A percentile compares a stretch with the other conserved stretches of the same genome.
These are phyloP conservation scores for Chironomus tepperi DNA, from an alignment of 1,140 invertebrate genomes.

Conservation along the genomic window DNA sequence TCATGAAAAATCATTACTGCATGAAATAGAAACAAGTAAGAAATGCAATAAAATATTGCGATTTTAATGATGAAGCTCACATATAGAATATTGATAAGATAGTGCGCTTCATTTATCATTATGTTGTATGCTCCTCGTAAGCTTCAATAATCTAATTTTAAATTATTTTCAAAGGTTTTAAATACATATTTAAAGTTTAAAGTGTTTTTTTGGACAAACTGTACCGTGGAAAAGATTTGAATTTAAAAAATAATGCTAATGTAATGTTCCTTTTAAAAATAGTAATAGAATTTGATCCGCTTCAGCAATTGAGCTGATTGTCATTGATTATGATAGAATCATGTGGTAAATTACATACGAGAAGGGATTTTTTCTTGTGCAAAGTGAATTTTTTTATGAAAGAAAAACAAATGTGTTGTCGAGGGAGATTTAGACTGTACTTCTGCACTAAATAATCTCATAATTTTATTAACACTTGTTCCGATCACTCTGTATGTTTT, in stretches of 20 bases:
- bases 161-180: no score
- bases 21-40: neutral
- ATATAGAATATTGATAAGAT: no score
- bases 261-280: neutral
- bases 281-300: constrained; percentile 1
- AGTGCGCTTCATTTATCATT: no score
- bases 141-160: no score
- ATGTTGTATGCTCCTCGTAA: no score
- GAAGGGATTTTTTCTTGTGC: neutral
- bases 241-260: no score
- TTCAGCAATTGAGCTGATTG: neutral
- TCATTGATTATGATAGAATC: neutral
- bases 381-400: neutral
- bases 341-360: neutral
- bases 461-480: constrained; percentile 14
- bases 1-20: constrained; percentile 24
- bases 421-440: neutral
- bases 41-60: constrained; percentile 26
- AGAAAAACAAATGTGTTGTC: neutral
- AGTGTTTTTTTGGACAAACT: no score
- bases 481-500: neutral
- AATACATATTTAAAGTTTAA: no score
- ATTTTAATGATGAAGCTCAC: no score
- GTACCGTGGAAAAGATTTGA: no score
- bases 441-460: neutral